Base-by-base conservation (phyloP, 2,113 vertebrate species). In the Poeciliopsis occidentalis region DNA sequence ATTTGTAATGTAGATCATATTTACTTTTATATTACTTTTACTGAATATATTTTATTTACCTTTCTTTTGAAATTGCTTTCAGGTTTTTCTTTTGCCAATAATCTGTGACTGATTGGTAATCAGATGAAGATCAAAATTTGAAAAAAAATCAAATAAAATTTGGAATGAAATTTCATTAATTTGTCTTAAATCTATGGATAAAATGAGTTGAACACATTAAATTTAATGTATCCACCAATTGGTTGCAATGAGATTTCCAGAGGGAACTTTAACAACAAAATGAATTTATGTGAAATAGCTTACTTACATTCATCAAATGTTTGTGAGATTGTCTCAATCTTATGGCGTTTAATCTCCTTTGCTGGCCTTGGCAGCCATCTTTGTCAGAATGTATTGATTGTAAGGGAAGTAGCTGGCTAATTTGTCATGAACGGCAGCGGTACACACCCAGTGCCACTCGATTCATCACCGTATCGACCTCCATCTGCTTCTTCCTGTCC, bases 391-490 rank as follows among this genome's bases (percentile, higher is more conserved):
- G 67, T 85, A 91, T 93, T 71, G 88, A 92, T 87, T 54, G 54
- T 44, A 67, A 71, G 69, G 78, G 79, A 84, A 90, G 89, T 85
- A 89, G 88, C 76, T 32, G 54, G 39, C 76, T 61, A 78, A 87
- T 92, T 86, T 85, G 83, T 92, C 87, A 87, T 57, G 78, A 89
- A 76, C 78, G 65, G 79, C 67, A 57, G 78, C 69, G 30, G 81
- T 30, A 15, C 85, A 72, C 83, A 79, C 79, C 82, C 80, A 75
- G n/a, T 74, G 81, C 75, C 73, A 62, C 84, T 74, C 74, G 75
- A 90, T 90, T 76, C 87, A 87, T 90, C 84, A 3, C 4, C 1
- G 73, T 81, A 90, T 92, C 85, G 92, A 93, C 86, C 83, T 30
- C 31, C 73, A 80, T 76, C 83, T 6, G 75, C 65, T 76, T 79